These are phyloP conservation scores for Boleophthalmus pectinirostris DNA, from an alignment of 2,113 vertebrate genomes.

Conservation along the genomic window DNA sequence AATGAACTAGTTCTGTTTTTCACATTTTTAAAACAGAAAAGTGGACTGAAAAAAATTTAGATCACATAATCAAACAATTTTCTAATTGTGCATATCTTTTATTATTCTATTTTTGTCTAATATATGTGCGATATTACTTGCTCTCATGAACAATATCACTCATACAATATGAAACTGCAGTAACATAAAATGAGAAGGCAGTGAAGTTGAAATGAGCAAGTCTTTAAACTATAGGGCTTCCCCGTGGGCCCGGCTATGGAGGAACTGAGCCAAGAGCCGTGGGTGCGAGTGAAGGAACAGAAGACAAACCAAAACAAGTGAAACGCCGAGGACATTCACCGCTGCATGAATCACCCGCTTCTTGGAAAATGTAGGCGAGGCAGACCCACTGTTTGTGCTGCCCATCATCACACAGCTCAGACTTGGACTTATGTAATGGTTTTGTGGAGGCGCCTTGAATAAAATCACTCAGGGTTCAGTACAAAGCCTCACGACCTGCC, in stretches of 20 bases:
- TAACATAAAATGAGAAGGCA: background rate
- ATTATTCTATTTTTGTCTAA: no score
- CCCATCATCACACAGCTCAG: conserved; percentile 54
- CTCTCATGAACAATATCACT: background rate
- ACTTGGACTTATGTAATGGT: conserved; percentile 60
- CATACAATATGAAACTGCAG: background rate
- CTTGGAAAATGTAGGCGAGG: conserved; percentile 55
- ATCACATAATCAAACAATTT: no score
- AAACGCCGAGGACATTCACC: conserved; percentile 31
- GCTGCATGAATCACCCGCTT: conserved; percentile 62
- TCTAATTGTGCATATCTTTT: no score
- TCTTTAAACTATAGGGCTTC: conserved; percentile 16
- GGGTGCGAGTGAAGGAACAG: background rate
- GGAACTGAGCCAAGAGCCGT: conserved; percentile 7
- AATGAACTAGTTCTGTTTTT: no score
- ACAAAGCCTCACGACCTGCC: conserved; percentile 39
- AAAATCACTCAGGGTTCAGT: conserved; percentile 16
- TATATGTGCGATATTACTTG: no score
- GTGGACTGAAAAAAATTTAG: no score
- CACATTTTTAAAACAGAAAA: no score
- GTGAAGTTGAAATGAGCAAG: background rate
- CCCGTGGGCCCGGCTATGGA: background rate
- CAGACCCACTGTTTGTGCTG: conserved; percentile 38
- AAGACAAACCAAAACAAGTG: background rate
- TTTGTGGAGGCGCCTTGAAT: conserved; percentile 46